Evolutionary conservation across 1,140 invertebrate species (phyloP).

Genomic region (Paraescarpia echinospica): DNA sequence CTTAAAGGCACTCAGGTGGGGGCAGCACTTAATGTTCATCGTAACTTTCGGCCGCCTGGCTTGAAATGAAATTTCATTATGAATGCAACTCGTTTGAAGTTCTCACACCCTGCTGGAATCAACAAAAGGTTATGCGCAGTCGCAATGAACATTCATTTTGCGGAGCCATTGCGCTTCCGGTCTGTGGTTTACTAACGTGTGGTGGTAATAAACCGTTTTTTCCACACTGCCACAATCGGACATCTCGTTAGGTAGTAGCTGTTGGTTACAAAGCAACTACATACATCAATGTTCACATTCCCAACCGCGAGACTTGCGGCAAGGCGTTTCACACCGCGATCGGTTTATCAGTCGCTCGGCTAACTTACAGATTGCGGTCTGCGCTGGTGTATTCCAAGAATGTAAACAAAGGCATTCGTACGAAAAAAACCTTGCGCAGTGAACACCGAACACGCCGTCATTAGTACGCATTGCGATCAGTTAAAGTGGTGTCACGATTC

Average conservation of each 20-base stretch:
- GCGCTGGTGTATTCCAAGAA: background rate
- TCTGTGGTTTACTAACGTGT: background rate
- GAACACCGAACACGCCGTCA: background rate
- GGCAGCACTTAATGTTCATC: slow-evolving; percentile 62
- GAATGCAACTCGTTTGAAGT: slow-evolving; percentile 5
- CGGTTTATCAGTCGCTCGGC: background rate
- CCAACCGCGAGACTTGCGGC: background rate
- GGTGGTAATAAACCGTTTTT: background rate
- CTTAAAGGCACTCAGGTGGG: slow-evolving; percentile 78
- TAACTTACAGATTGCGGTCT: too few species aligned
- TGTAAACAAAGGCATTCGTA: background rate
- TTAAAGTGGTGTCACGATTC: background rate
- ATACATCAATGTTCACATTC: background rate
- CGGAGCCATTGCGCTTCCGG: background rate
- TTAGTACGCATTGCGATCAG: background rate
- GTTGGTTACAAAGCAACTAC: background rate
- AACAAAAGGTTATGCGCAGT: slow-evolving; percentile 5
- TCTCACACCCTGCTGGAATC: slow-evolving; percentile 3
- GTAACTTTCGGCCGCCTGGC: background rate
- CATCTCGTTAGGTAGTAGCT: background rate
- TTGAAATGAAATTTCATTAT: slow-evolving; percentile 7
- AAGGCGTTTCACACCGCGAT: background rate
- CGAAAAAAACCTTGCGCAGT: background rate
- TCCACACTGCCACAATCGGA: background rate
- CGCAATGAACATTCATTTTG: background rate